A percentile compares a stretch with the other conserved stretches of the same genome.
Evolutionary conservation across 2,113 vertebrate genomes (phyloP).

Genomic region (Ranitomeya variabilis): DNA sequence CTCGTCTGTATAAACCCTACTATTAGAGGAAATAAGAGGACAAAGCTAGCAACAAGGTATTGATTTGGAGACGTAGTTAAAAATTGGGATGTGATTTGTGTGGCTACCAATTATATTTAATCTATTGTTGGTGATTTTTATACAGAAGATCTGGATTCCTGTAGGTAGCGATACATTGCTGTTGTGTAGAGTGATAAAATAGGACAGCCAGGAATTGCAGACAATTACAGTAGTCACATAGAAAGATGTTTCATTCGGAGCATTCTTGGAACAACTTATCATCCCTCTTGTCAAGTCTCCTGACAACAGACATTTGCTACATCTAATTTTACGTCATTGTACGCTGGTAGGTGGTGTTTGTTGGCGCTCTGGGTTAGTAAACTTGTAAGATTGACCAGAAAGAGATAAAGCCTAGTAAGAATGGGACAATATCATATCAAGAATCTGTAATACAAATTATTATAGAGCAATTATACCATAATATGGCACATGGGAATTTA

Average conservation of each 20-base stretch:
- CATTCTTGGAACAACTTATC: conserved; percentile 12
- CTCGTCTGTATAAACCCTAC: background rate
- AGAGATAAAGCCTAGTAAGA: background rate
- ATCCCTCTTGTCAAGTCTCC: conserved; percentile 19
- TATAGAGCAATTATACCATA: background rate
- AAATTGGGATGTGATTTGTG: background rate
- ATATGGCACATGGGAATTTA: background rate
- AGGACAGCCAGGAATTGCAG: background rate
- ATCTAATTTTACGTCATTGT: conserved; percentile 12
- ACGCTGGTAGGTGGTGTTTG: background rate
- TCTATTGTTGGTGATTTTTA: background rate
- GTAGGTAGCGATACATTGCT: background rate
- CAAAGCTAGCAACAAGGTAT: background rate
- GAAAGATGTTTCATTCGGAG: background rate
- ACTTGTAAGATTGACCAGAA: background rate
- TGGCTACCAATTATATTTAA: background rate
- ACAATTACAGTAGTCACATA: background rate
- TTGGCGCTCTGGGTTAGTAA: background rate
- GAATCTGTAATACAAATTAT: background rate
- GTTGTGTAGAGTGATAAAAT: background rate
- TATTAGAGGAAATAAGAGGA: background rate
- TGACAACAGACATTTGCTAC: background rate
- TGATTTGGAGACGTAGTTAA: background rate
- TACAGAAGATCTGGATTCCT: background rate
- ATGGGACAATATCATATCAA: background rate